phyloP scores from a whole-genome alignment of 2,797 vertebrate genomes.

The Buphagus erythrorhynchus region DNA sequence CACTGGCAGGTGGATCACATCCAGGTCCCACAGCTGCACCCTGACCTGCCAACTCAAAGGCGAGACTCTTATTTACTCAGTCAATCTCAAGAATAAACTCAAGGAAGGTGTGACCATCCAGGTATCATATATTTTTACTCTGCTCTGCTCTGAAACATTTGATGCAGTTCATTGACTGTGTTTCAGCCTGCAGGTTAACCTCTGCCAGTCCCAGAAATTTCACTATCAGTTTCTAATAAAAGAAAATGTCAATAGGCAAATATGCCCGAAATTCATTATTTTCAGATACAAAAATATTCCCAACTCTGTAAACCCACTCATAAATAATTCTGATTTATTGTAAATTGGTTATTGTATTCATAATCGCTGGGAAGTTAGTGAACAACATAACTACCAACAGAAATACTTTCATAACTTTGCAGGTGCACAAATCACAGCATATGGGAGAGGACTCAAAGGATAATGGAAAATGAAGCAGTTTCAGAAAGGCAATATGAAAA shows the following conservation, averaged over 20 bases:
- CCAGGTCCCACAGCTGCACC: neutral
- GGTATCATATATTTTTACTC: neutral
- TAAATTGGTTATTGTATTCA: conserved; percentile 64
- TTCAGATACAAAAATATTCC: conserved; percentile 66
- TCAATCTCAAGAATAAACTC: neutral
- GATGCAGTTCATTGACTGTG: neutral
- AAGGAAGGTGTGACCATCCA: neutral
- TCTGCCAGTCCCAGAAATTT: conserved; percentile 31
- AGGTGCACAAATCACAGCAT: conserved; percentile 75
- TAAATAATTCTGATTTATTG: conserved; percentile 77
- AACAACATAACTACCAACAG: conserved; percentile 67
- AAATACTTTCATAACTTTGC: conserved; percentile 77
- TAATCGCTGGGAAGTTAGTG: conserved; percentile 61
- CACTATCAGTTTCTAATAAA: conserved; percentile 61
- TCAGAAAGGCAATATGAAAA: conserved; percentile 54
- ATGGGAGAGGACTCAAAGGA: conserved; percentile 74
- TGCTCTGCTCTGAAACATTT: neutral
- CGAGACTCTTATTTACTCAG: neutral
- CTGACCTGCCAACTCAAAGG: neutral
- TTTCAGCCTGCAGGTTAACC: conserved; percentile 13
- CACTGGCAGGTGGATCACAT: accelerated
- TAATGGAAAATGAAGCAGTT: conserved; percentile 57
- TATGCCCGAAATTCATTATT: conserved; percentile 57
- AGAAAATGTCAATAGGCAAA: conserved; percentile 45
- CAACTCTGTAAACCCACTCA: conserved; percentile 35